Base-by-base conservation (phyloP, 1,140 invertebrate genomes). In the Bombus superbus region DNA sequence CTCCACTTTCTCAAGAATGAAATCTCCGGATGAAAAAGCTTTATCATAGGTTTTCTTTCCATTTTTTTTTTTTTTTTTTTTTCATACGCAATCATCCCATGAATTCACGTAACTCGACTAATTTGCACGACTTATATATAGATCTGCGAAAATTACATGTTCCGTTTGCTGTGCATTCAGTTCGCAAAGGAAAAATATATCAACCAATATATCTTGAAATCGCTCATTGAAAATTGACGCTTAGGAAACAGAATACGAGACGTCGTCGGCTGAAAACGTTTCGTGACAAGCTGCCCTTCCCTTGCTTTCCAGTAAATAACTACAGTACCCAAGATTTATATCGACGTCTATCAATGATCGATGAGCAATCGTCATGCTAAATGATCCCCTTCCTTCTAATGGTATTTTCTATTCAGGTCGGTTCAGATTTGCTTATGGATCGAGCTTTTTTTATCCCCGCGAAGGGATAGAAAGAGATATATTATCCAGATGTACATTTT, bases 161-260 rank as follows among this genome's bases (percentile, higher is more conserved):
- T 32, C 62, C 13, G 62, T 66, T n/a, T 15, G 6, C 6, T 15
- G 13, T 47, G 9, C 62, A 44, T 4, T n/a, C 32, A 28, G 53
- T 85, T 71, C 25, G 25, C 18, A 5, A 32, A 35, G 28, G 10
- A 38, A 64, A 40, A 88, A 79, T 32, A 32, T 32, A 32, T 79
- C 53, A 73, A 84, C 38, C 40, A 32, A 25, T 38, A 32, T 44
- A 64, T 59, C 47, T 79, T 68, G 62, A 79, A 83, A 86, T 83
- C 47, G 38, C 38, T 57, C 80, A 71, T 79, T 83, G 80, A 85
- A 81, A 80, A 89, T 53, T 87, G 73, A 88, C 88, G 85, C 88
- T 88, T 77, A 81, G 84, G 59, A 79, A 87, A 53, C 47, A 40
- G 47, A 75, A 22, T 38, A 57, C 15, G 25, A 32, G 28, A 68